Evolutionary conservation across 1,140 invertebrate species (phyloP), one percentile per base, ranked within the genome.

Genomic region (Brachionus paranguensis): DNA sequence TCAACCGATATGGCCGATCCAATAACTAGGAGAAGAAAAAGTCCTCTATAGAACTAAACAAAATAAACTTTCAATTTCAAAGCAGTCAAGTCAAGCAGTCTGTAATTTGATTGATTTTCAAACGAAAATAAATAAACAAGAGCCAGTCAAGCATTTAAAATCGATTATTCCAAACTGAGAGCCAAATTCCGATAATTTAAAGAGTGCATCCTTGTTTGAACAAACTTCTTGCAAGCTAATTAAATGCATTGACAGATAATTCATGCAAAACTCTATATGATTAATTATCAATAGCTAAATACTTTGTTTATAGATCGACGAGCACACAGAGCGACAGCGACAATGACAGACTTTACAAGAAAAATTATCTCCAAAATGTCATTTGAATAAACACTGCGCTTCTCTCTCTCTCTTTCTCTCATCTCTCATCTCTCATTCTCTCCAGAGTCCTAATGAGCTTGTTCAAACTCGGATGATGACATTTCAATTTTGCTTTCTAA

Each of bases 211-310:
- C 65, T 68, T 68, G 33, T 72, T 72, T 45, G 68, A 43, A 20
- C 5, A 72, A 43, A 11, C 27, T 68, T 68, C 8, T 72, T 72
- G 68, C 33, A 72, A 72, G 68, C 43, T 76, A 76, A 76, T 76
- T 76, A 76, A 76, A 76, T 50, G 72, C 20, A 50, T 76, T 76
- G 72, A 76, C 72, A 76, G 72, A 76, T 76, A 76, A 76, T 76
- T 76, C 72, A 76, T 76, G 72, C 72, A 76, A 76, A 76, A 50
- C 41, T 76, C 45, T 76, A 50, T 20, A 47, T 72, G 41, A 72
- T 72, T 72, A 72, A 72, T 72, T 33, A 68, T 68, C 27, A 14
- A 43, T n/a, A 72, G 33, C 33, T 43, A 72, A 72, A 72, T 43
- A 33, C 27, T 68, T 33, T 68, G 41, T 72, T 72, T 72, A 41